Evolutionary conservation across 2,113 vertebrate genomes (phyloP).

Genomic region (Sclerurus mexicanus): DNA sequence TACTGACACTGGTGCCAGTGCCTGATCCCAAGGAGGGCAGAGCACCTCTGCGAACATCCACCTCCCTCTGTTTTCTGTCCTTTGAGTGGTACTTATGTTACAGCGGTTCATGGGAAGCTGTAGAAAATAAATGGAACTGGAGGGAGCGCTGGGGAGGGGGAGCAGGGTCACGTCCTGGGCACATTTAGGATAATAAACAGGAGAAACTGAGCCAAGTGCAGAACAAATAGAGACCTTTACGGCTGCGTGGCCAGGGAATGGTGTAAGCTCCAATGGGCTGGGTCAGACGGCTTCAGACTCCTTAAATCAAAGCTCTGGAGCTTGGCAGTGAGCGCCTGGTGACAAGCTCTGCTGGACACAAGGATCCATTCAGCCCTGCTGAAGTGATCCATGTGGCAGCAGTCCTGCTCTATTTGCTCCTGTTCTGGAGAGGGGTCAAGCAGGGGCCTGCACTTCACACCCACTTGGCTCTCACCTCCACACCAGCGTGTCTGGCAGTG

Average conservation of each 20-base stretch:
- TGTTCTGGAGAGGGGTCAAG: neutral
- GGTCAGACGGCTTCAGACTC: neutral
- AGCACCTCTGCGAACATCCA: neutral
- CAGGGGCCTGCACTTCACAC: neutral
- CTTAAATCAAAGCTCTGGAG: neutral
- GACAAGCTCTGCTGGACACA: neutral
- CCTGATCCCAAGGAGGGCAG: neutral
- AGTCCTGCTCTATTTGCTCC: neutral
- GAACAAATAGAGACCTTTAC: constrained; percentile 3
- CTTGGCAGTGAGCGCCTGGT: neutral
- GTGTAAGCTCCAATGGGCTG: neutral
- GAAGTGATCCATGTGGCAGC: neutral
- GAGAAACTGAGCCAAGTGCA: neutral
- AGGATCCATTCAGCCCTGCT: neutral
- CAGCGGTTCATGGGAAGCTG: neutral
- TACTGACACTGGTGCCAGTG: neutral
- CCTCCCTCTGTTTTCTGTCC: neutral
- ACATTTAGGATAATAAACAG: neutral
- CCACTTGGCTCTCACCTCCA: neutral
- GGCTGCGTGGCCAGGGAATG: neutral
- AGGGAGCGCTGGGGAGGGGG: neutral
- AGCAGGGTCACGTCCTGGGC: neutral
- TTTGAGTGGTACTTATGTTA: neutral
- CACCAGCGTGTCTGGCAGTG: accelerated
- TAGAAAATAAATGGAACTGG: neutral